A percentile compares a stretch with the other conserved stretches of the same genome.
phyloP scores from a whole-genome alignment of 1,140 invertebrate genomes.

The Eubasilissa regina region DNA sequence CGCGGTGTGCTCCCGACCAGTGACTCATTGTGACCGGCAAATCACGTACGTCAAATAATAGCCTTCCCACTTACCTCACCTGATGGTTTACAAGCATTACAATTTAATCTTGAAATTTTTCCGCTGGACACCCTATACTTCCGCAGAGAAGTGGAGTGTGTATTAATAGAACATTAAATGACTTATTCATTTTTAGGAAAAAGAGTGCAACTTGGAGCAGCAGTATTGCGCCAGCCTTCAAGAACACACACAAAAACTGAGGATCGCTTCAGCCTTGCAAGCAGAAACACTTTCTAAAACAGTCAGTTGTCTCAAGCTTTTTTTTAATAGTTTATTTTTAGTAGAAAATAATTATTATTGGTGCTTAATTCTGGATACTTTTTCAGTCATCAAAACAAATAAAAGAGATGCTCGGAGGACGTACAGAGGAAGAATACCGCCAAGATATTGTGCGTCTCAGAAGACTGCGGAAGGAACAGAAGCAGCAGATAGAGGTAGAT shows the following conservation, averaged over 20 bases:
- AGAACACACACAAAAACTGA: constrained; percentile 52
- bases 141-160: no score
- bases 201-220: constrained; percentile 44
- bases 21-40: no score
- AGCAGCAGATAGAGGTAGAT: constrained; percentile 55
- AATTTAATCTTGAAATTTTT: no score
- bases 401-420: constrained; percentile 26
- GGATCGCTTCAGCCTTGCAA: constrained; percentile 45
- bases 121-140: no score
- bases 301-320: constrained; percentile 4
- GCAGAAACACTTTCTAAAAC: constrained; percentile 19
- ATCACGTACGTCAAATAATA: no score
- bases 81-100: no score
- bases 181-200: constrained; percentile 43
- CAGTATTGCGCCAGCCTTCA: constrained; percentile 53
- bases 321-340: background rate
- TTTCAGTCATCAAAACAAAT: constrained; percentile 27
- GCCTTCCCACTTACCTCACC: no score
- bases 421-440: constrained; percentile 48
- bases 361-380: no score
- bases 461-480: constrained; percentile 50
- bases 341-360: background rate
- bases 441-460: constrained; percentile 48
- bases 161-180: no score
- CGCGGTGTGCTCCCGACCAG: no score